Evolutionary conservation across 30 jellyfish, hydroid and myxozoan species (phyloP), one percentile per base, ranked within the genome.

Genomic region (Chironex yamaguchii): DNA sequence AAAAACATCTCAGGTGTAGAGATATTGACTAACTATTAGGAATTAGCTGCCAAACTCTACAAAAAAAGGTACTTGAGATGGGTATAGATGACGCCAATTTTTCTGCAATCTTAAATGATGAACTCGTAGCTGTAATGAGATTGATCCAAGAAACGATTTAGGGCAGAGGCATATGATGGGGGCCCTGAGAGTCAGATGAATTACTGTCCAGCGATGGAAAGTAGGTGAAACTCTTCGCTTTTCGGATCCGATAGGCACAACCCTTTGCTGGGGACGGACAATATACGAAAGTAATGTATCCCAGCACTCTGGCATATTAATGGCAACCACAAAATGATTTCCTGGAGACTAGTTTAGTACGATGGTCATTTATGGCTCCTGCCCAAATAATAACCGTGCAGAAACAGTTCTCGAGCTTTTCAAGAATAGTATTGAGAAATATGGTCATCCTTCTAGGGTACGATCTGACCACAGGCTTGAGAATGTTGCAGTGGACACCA

Each of bases 401-500:
- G 89, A 36, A 29, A 85, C 95, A 20, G 95, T 85, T 74, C 23
- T 70, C 29, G 34, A 52, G 17, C 74, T 85, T 0, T 85, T 85
- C 32, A 66, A 71, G 67, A 36, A 26, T 22, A 89, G 90, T 54
- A 84, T 72, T 21, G 21, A 33, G 20, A 73, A 29, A 14, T 34
- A 71, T 62, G 95, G 90, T 53, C 53, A 71, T 3, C 95, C 90
- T 22, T 69, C 90, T 20, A 49, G 95, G 24, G 95, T 85, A n/a
- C 23, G 90, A 33, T 42, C 82, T n/a, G 95, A 85, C 31, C 86
- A 69, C 34, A 89, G 95, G 1, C 34, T 62, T 28, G 95, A 85
- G 42, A 85, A 85, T 69, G 89, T 85, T 14, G 90, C 28, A 0
- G 95, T 85, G 23, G 73, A 82, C 24, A 84, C 20, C 73, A 35